phyloP scores from a whole-genome alignment of 2,797 vertebrate species.

The Thripadectes ignobilis region DNA sequence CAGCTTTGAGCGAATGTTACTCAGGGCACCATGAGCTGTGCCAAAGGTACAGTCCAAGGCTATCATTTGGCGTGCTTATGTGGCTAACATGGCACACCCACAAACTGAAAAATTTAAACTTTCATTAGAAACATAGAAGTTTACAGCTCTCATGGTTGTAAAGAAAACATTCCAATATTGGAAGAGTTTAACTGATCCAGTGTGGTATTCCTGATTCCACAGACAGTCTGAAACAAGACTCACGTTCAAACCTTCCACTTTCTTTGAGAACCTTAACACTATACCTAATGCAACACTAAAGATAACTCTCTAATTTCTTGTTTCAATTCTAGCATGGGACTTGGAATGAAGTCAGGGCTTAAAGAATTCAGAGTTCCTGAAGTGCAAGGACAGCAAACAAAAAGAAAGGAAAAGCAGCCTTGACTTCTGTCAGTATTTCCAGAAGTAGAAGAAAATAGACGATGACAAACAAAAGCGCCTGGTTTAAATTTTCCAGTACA shows the following conservation, averaged over 20 bases:
- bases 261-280: neutral
- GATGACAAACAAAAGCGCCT: neutral
- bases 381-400: neutral
- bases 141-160: neutral
- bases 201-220: neutral
- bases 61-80: neutral
- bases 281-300: neutral
- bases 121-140: neutral
- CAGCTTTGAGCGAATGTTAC: constrained; percentile 4
- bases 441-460: neutral
- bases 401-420: neutral
- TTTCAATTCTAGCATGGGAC: neutral
- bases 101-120: constrained; percentile 17
- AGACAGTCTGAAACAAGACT: neutral
- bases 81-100: constrained; percentile 13
- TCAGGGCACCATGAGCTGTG: neutral
- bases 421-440: neutral
- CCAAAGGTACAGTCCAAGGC: constrained; percentile 43
- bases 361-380: neutral
- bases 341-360: neutral
- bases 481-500: neutral
- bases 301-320: neutral
- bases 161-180: constrained; percentile 17
- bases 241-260: neutral
- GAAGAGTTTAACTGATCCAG: neutral